Percentiles rank a stretch among this genome's conserved stretches.
These are phyloP conservation scores for Pseudomugil tenellus DNA, from an alignment of 2,797 vertebrate genomes.

Conservation along the genomic window DNA sequence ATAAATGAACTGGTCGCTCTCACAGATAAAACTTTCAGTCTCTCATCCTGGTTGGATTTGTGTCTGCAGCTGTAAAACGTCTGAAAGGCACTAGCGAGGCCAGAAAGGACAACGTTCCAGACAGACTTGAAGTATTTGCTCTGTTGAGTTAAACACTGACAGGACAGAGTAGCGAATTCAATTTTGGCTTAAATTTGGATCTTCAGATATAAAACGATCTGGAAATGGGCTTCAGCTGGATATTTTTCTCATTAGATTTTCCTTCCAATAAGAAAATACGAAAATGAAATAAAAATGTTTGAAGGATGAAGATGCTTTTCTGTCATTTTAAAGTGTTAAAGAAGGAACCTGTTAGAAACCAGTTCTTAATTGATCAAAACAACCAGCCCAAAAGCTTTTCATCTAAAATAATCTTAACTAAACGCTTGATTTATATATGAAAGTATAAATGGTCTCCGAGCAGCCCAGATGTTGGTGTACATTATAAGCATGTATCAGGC, in stretches of 20 bases:
- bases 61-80: constrained; percentile 7
- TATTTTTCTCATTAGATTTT: no score
- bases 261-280: neutral
- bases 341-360: neutral
- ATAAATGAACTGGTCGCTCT: constrained; percentile 24
- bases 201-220: neutral
- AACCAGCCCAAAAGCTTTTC: constrained; percentile 23
- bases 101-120: constrained; percentile 4
- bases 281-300: constrained; percentile 9
- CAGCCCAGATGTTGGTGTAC: neutral
- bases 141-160: neutral
- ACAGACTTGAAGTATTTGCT: neutral
- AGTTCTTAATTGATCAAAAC: constrained; percentile 10
- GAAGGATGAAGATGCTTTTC: neutral
- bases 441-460: neutral
- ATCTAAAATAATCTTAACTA: neutral
- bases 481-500: neutral
- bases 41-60: constrained; percentile 3
- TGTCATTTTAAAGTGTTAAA: neutral
- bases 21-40: constrained; percentile 33
- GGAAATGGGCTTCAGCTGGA: no score
- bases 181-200: neutral
- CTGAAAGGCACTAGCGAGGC: constrained; percentile 37
- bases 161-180: neutral
- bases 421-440: neutral